Evolutionary conservation across 2,888 invertebrate genomes (phyloP), one percentile per base, ranked within the genome.

Genomic region (Entomobrya proxima): DNA sequence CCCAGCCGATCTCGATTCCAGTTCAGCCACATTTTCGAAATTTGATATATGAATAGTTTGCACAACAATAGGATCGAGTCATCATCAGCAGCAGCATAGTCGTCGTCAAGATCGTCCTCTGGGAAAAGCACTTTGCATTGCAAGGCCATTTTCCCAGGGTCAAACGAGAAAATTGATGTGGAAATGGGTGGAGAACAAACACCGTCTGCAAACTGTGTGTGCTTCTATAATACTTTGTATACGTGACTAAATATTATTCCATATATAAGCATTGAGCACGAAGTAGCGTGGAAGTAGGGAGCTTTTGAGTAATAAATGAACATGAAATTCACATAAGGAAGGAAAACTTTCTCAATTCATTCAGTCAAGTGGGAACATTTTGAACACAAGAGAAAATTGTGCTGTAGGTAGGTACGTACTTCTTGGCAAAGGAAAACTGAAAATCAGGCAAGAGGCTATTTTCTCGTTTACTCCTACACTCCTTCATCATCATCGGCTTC

Each of bases 61-160:
- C 58, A 69, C 67, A 69, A 67, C 67, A 67, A 77, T 55, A 74
- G 40, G 50, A 32, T 15, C n/a, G 67, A 67, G 15, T 44, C 40
- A 0, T n/a, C 67, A 27, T 13, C 24, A 47, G 11, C 47, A 47
- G 11, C 47, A 37, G n/a, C 61, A 35, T 61, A 32, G 11, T 35
- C 61, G 35, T 61, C 32, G 18, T 67, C 40, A 67, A 67, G 40
- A 67, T 67, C 44, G 67, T 67, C 37, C 21, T 80, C 55, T 37
- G 55, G 27, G 74, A 75, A 75, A 72, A 74, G 30, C 64, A 67
- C 61, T 82, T 74, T 50, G 30, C 74, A 72, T 35, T 78, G 85
- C 78, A 85, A 78, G 85, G 79, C 78, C 78, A 64, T 72, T 74
- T 85, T 85, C 85, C 64, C 85, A 85, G 85, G 85, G 85, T 85